Evolutionary conservation across 2,113 vertebrate genomes (phyloP).

Genomic region (Gila orcuttii): DNA sequence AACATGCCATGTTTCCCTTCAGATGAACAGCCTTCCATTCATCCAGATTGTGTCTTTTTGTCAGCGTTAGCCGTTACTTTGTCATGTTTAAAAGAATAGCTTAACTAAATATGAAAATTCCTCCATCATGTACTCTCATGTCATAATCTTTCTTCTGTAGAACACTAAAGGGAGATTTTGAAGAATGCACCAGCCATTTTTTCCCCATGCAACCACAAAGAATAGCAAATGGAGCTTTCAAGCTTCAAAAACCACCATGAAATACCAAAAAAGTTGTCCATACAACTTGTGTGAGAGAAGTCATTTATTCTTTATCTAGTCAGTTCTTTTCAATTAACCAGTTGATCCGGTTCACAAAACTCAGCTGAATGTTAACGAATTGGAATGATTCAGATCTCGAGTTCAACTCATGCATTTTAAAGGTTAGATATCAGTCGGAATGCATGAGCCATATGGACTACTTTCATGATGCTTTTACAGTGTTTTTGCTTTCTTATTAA

Average conservation of each 20-base stretch:
- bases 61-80: neutral
- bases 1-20: constrained; percentile 43
- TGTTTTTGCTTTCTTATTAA: neutral
- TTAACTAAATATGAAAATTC: neutral
- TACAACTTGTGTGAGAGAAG: neutral
- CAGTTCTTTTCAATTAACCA: neutral
- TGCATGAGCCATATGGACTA: neutral
- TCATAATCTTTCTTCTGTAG: neutral
- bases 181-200: neutral
- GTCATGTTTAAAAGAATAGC: neutral
- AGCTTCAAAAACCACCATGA: neutral
- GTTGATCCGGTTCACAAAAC: neutral
- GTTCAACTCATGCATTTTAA: neutral
- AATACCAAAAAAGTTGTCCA: neutral
- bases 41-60: constrained; percentile 1
- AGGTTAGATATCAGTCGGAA: neutral
- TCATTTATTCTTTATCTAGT: neutral
- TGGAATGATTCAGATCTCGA: neutral
- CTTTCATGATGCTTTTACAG: neutral
- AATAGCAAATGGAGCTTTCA: neutral
- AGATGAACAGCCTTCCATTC: constrained; percentile 10
- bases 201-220: neutral
- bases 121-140: neutral
- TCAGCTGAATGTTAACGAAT: neutral
- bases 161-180: neutral